Conservation (phyloP, 2,113 vertebrate species). For the Falcunculus frontatus region DNA sequence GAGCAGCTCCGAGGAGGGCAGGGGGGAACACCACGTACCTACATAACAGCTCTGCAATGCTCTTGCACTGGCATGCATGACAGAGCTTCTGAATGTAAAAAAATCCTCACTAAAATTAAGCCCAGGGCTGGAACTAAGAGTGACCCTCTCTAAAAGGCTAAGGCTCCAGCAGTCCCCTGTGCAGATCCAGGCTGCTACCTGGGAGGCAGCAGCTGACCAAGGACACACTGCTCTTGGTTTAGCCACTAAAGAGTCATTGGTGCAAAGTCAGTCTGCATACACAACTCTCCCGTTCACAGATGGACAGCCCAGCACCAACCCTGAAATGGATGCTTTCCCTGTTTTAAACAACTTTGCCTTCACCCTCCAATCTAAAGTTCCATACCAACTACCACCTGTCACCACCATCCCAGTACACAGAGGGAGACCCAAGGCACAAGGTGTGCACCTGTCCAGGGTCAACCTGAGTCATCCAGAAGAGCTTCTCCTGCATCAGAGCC, state of each 20-base stretch:
- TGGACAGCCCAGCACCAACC: neutral
- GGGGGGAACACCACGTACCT: neutral
- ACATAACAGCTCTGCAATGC: neutral
- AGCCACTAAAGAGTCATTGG: neutral
- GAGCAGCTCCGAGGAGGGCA: fast-evolving
- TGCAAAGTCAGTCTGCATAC: neutral
- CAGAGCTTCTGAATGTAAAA: neutral
- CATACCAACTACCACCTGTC: neutral
- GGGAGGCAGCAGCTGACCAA: neutral
- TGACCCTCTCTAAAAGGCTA: fast-evolving
- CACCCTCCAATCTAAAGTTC: neutral
- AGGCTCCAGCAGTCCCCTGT: neutral
- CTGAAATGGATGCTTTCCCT: neutral
- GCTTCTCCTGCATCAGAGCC: neutral
- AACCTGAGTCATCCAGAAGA: neutral
- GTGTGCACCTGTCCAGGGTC: fast-evolving
- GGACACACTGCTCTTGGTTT: neutral
- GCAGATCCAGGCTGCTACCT: neutral
- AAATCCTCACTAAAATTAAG: neutral
- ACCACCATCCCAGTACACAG: neutral
- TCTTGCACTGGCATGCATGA: neutral
- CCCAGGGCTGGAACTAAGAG: neutral
- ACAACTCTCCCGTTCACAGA: neutral
- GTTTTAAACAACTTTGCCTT: neutral
- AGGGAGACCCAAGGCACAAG: neutral